Percentiles rank a stretch among this genome's conserved stretches.
phyloP scores from a whole-genome alignment of 2,888 invertebrate genomes.

The Scaptomyza tumidula region DNA sequence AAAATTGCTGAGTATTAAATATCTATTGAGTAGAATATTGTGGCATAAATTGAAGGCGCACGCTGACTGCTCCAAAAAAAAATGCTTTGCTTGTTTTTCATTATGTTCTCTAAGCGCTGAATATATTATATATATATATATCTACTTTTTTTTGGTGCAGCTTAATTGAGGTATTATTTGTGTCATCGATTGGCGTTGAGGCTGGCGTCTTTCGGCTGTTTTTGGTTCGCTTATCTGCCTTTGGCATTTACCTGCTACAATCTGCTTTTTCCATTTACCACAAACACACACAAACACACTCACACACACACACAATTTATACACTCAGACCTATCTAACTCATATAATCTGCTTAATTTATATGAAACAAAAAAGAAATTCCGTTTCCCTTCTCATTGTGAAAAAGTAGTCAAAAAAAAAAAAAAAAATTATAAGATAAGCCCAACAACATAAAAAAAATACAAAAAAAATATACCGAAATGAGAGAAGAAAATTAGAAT shows the following conservation, averaged over 20 bases:
- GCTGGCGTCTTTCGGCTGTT: constrained; percentile 19
- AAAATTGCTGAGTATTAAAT: constrained; percentile 72
- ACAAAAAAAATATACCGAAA: constrained; percentile 1
- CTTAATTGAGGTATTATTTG: constrained; percentile 78
- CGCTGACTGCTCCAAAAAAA: constrained; percentile 42
- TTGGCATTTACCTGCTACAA: constrained; percentile 21
- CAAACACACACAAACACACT: constrained; percentile 5
- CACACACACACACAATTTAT: constrained; percentile 13
- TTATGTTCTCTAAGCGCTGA: constrained; percentile 47
- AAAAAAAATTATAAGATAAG: constrained; percentile 39
- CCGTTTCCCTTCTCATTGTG: background rate
- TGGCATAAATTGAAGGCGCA: constrained; percentile 50
- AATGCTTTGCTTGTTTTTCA: constrained; percentile 65
- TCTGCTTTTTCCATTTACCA: constrained; percentile 16
- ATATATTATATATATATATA: background rate
- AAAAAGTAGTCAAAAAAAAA: constrained; percentile 8
- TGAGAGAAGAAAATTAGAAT: constrained; percentile 51
- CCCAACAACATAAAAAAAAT: constrained; percentile 28
- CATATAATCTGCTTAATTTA: constrained; percentile 73
- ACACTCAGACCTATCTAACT: constrained; percentile 50
- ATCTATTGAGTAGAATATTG: constrained; percentile 70
- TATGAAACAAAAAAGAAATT: constrained; percentile 44
- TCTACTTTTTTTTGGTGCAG: background rate
- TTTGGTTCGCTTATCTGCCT: background rate
- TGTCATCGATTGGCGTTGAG: constrained; percentile 64